Evolutionary conservation across 2,888 invertebrate species (phyloP).

Genomic region (Dexiosoma caninum): DNA sequence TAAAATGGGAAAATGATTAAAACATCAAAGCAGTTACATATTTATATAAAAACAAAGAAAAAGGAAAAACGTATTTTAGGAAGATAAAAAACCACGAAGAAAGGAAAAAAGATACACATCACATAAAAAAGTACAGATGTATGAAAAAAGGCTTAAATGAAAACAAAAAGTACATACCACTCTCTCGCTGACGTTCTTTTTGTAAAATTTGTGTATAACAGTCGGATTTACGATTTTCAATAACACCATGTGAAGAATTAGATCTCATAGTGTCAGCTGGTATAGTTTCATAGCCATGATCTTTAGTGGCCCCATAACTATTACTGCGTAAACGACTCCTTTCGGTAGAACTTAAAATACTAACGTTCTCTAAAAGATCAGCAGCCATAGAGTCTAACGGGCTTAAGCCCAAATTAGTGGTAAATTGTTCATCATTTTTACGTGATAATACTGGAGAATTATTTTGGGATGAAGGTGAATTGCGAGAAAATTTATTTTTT

Average conservation of each 20-base stretch:
- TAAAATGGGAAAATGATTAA: conserved; percentile 64
- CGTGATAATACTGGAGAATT: conserved; percentile 73
- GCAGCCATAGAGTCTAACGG: conserved; percentile 72
- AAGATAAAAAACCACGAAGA: conserved; percentile 46
- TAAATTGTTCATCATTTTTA: conserved; percentile 68
- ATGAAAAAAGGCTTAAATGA: not conserved
- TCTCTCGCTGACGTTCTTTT: conserved; percentile 74
- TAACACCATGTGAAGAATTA: conserved; percentile 64
- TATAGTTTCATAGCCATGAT: conserved; percentile 83
- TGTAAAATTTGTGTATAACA: conserved; percentile 76
- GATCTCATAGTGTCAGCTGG: conserved; percentile 72
- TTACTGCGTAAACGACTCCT: conserved; percentile 78
- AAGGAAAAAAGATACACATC: conserved; percentile 63
- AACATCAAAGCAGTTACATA: conserved; percentile 55
- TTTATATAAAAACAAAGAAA: conserved; percentile 61
- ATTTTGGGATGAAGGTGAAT: conserved; percentile 74
- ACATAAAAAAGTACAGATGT: conserved; percentile 44
- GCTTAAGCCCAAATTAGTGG: conserved; percentile 67
- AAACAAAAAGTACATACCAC: conserved; percentile 66
- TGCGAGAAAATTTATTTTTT: conserved; percentile 76
- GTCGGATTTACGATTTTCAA: conserved; percentile 77
- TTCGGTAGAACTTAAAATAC: conserved; percentile 68
- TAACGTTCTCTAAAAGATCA: conserved; percentile 67
- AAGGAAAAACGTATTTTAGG: conserved; percentile 56
- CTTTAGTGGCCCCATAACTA: conserved; percentile 76